Percentiles rank a stretch among this genome's conserved stretches.
Conservation (phyloP, 2,888 invertebrate genomes). For the Diadromus collaris region DNA sequence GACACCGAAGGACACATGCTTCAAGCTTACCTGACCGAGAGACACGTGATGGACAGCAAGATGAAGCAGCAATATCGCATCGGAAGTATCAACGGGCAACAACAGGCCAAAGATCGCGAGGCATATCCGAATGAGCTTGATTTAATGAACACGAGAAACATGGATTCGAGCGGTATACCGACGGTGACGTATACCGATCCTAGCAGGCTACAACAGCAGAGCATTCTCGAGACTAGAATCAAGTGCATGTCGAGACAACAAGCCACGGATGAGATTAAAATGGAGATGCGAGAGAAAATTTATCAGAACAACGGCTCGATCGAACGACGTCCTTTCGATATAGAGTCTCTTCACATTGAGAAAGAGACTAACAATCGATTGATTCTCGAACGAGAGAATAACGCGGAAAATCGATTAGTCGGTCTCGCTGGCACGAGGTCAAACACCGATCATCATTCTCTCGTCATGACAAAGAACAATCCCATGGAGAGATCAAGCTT, state of each 20-base stretch:
- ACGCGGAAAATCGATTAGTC: conserved; percentile 54
- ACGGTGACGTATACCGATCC: conserved; percentile 74
- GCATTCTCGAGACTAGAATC: conserved; percentile 65
- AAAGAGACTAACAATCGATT: conserved; percentile 60
- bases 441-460: conserved; percentile 59
- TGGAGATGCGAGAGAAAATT: conserved; percentile 70
- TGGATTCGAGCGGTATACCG: conserved; percentile 67
- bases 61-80: conserved; percentile 83
- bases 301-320: conserved; percentile 66
- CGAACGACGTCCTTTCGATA: conserved; percentile 69
- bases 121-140: conserved; percentile 68
- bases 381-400: conserved; percentile 62
- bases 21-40: conserved; percentile 88
- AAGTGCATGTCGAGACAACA: conserved; percentile 65
- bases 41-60: conserved; percentile 86
- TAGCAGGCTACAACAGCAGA: conserved; percentile 69
- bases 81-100: conserved; percentile 69
- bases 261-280: conserved; percentile 68
- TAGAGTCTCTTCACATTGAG: conserved; percentile 69
- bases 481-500: conserved; percentile 63
- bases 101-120: conserved; percentile 65
- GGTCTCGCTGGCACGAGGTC: conserved; percentile 51
- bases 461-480: conserved; percentile 53
- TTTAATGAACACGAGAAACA: conserved; percentile 61
- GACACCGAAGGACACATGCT: conserved; percentile 84